phyloP scores from a whole-genome alignment of 92 coral and sea anemone genomes.

The Palythoa caribaeorum region DNA sequence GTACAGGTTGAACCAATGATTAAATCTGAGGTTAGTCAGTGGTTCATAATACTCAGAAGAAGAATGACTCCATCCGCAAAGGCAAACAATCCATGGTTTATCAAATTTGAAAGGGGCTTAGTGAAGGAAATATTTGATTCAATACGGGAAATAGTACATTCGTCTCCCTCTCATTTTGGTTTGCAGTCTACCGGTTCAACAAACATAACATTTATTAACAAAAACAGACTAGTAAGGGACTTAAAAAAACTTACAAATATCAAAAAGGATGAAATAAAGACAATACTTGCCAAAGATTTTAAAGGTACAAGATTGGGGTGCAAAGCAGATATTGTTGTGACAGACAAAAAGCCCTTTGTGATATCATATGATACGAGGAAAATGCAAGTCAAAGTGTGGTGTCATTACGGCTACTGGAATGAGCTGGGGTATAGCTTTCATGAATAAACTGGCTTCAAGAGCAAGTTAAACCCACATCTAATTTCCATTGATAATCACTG shows the following conservation, averaged over 20 bases:
- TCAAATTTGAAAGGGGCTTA: background rate
- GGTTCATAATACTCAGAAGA: constrained; percentile 1
- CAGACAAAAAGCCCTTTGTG: background rate
- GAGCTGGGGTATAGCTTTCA: background rate
- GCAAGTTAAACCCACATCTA: background rate
- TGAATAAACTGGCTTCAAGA: background rate
- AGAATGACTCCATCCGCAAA: background rate
- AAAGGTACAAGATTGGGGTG: background rate
- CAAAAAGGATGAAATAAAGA: constrained; percentile 6
- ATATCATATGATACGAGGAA: background rate
- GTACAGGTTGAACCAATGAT: background rate
- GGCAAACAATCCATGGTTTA: background rate
- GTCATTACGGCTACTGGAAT: background rate
- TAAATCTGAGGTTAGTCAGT: background rate
- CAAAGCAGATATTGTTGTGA: constrained; percentile 8
- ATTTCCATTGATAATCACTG: background rate
- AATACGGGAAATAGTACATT: constrained; percentile 3
- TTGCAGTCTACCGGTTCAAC: background rate
- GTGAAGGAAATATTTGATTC: background rate
- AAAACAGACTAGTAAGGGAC: too few species aligned
- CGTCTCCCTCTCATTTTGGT: background rate
- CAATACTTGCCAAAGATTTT: background rate
- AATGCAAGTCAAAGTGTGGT: background rate
- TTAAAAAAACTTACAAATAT: background rate
- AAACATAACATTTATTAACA: background rate